Evolutionary conservation across 2,113 vertebrate species (phyloP).

Genomic region (Callaeas wilsoni): DNA sequence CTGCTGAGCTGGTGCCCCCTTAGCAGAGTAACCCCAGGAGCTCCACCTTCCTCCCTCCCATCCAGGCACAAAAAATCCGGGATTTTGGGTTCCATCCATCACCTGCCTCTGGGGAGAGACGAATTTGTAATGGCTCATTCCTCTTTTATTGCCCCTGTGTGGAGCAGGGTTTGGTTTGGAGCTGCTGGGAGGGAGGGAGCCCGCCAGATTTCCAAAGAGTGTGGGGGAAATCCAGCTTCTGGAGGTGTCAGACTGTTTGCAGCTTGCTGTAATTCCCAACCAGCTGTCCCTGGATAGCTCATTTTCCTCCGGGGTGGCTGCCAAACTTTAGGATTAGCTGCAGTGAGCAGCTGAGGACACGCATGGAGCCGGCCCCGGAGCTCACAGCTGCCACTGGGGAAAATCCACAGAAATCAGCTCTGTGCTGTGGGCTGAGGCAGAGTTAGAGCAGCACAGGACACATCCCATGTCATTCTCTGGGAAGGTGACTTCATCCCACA

Average conservation of each 20-base stretch:
- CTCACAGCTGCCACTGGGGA: background rate
- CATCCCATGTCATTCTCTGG: background rate
- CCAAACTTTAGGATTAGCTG: background rate
- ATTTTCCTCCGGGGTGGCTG: background rate
- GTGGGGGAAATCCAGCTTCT: background rate
- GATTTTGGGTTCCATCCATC: background rate
- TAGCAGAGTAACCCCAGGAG: background rate
- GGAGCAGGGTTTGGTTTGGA: background rate
- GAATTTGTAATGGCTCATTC: background rate
- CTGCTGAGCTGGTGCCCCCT: background rate
- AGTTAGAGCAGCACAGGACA: background rate
- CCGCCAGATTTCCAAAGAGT: background rate
- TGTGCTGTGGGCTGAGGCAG: background rate
- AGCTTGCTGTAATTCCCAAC: background rate
- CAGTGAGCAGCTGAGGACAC: background rate
- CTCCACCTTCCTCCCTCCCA: background rate
- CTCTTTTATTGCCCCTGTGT: background rate
- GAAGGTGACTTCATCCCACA: background rate
- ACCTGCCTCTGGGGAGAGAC: background rate
- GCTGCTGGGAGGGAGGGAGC: background rate
- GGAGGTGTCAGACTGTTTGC: constrained; percentile 17
- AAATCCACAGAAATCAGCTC: background rate
- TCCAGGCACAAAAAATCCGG: fast-evolving
- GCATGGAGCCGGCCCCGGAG: fast-evolving
- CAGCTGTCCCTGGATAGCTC: constrained; percentile 47